These are phyloP conservation scores for Macrotrachela quadricornifera DNA, from an alignment of 1,140 invertebrate species.

Conservation along the genomic window DNA sequence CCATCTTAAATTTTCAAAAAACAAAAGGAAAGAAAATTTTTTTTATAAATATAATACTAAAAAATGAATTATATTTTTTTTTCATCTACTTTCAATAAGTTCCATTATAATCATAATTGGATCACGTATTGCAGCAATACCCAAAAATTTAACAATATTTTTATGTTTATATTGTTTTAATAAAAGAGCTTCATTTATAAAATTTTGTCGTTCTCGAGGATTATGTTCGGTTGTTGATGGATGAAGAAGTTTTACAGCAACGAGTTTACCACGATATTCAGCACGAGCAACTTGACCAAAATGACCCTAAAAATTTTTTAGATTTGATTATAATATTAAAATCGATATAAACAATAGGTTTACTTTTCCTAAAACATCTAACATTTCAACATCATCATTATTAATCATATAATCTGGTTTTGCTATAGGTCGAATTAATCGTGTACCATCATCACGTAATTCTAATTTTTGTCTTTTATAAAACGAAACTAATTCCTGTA, in stretches of 20 bases:
- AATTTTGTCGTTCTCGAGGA: too few relatives aligned
- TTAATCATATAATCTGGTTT: constrained; percentile 36
- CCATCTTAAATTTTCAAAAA: not conserved
- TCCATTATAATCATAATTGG: constrained; percentile 99
- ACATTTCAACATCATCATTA: constrained; percentile 73
- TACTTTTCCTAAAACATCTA: constrained; percentile 82
- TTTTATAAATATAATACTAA: too few relatives aligned
- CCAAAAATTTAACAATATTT: constrained; percentile 64
- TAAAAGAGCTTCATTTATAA: constrained; percentile 21
- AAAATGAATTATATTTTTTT: too few relatives aligned
- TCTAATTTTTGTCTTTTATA: too few relatives aligned
- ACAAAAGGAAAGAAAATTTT: too few relatives aligned
- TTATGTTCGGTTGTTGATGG: too few relatives aligned
- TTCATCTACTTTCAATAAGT: constrained; percentile 46
- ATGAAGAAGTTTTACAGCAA: constrained; percentile 70
- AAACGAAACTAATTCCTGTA: too few relatives aligned
- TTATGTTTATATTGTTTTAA: constrained; percentile 88
- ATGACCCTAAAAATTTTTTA: constrained; percentile 48
- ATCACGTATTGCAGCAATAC: constrained; percentile 87
- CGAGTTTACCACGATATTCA: constrained; percentile 59
- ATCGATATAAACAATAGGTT: too few relatives aligned
- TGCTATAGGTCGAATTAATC: too few relatives aligned
- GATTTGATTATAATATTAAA: too few relatives aligned
- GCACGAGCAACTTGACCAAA: constrained; percentile 73
- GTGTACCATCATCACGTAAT: too few relatives aligned